phyloP scores from a whole-genome alignment of 2,888 invertebrate genomes.

The Himalopsyche tibetana region DNA sequence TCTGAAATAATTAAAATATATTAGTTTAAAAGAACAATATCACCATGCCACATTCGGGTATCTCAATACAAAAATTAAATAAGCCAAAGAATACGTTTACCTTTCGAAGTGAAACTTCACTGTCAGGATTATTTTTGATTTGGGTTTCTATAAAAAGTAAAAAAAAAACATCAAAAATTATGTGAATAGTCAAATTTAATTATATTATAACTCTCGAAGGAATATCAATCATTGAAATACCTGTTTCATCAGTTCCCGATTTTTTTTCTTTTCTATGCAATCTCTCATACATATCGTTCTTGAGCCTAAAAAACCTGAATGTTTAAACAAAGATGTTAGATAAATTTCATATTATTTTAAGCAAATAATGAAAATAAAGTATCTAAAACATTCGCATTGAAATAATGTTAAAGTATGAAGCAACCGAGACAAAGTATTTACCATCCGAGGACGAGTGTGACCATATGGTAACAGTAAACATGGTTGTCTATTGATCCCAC shows the following conservation, averaged over 20 bases:
- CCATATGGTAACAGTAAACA: no score
- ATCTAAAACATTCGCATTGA: no score
- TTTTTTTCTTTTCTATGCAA: slow-evolving; percentile 40
- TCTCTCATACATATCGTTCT: slow-evolving; percentile 66
- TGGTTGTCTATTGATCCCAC: no score
- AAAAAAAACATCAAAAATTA: not conserved
- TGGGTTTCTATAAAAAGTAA: not conserved
- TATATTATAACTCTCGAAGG: not conserved
- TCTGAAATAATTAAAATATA: slow-evolving; percentile 32
- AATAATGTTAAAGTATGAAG: no score
- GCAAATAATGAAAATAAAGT: no score
- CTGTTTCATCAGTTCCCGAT: not conserved
- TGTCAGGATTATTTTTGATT: not conserved
- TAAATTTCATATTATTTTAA: not conserved
- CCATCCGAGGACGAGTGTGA: no score
- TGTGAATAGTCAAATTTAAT: not conserved
- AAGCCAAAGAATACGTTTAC: not conserved
- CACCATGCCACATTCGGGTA: not conserved
- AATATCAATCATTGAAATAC: not conserved
- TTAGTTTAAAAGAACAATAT: not conserved
- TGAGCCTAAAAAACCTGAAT: slow-evolving; percentile 68
- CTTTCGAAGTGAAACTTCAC: not conserved
- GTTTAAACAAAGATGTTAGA: not conserved
- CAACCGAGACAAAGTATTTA: no score
- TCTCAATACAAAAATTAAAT: not conserved